Conservation (phyloP, 2,888 invertebrate genomes). For the Halictus quadricinctus region DNA sequence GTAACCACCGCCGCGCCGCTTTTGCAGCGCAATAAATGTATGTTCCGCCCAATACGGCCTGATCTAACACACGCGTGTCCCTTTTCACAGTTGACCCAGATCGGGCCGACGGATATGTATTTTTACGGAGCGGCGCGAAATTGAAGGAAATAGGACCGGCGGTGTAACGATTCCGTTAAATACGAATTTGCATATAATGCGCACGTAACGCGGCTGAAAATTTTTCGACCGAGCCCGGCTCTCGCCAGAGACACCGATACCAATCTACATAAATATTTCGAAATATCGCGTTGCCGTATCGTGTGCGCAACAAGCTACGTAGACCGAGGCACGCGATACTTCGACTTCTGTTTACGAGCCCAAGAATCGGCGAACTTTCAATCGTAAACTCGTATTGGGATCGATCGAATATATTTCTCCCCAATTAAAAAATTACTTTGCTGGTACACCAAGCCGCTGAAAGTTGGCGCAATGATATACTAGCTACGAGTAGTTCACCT, state of each 20-base stretch:
- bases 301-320: conserved; percentile 14
- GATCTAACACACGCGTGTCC: conserved; percentile 26
- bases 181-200: conserved; percentile 44
- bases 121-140: conserved; percentile 41
- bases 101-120: conserved; percentile 37
- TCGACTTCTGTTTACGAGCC: conserved; percentile 27
- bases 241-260: conserved; percentile 14
- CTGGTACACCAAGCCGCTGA: background rate
- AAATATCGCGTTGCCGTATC: conserved; percentile 33
- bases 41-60: conserved; percentile 25
- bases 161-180: conserved; percentile 38
- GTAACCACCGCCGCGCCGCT: conserved; percentile 15
- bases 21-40: conserved; percentile 39
- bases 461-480: background rate
- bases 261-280: conserved; percentile 49
- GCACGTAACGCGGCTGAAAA: conserved; percentile 25
- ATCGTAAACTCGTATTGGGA: background rate
- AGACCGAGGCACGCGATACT: conserved; percentile 1
- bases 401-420: background rate
- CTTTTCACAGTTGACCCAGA: conserved; percentile 60
- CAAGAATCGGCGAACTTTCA: conserved; percentile 5
- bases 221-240: conserved; percentile 14
- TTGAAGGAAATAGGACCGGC: conserved; percentile 37
- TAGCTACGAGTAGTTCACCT: background rate
- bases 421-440: background rate